phyloP scores from a whole-genome alignment of 2,888 invertebrate species.

The Drosophila affinis region DNA sequence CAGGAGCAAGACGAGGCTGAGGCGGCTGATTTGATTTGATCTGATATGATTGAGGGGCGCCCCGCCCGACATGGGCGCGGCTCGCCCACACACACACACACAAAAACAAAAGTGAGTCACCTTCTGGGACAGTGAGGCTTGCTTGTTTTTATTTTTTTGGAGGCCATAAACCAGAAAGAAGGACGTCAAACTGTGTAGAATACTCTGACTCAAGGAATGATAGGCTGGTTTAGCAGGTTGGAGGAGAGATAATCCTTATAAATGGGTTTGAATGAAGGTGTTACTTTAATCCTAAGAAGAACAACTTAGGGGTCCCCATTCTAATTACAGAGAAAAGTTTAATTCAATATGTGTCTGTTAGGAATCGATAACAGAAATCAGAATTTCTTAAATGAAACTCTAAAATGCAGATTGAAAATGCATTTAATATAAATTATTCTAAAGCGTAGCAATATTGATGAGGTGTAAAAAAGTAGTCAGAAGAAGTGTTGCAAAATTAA shows the following conservation, averaged over 20 bases:
- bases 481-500: too few relatives aligned
- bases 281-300: too few relatives aligned
- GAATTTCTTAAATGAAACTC: not conserved
- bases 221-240: not conserved
- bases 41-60: slow-evolving; percentile 46
- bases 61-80: slow-evolving; percentile 31
- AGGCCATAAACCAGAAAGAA: not conserved
- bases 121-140: not conserved
- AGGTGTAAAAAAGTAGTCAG: not conserved
- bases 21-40: slow-evolving; percentile 58
- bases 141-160: not conserved
- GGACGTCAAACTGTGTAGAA: not conserved
- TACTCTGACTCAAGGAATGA: not conserved
- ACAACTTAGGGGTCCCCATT: too few relatives aligned
- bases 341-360: too few relatives aligned
- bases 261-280: too few relatives aligned
- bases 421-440: not conserved
- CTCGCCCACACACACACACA: slow-evolving; percentile 16
- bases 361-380: not conserved
- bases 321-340: too few relatives aligned
- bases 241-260: not conserved
- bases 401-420: too few relatives aligned
- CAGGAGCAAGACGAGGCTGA: slow-evolving; percentile 31
- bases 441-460: not conserved
- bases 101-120: slow-evolving; percentile 21